phyloP scores from a whole-genome alignment of 2,888 invertebrate genomes.

The Alloscopus bannaensis region DNA sequence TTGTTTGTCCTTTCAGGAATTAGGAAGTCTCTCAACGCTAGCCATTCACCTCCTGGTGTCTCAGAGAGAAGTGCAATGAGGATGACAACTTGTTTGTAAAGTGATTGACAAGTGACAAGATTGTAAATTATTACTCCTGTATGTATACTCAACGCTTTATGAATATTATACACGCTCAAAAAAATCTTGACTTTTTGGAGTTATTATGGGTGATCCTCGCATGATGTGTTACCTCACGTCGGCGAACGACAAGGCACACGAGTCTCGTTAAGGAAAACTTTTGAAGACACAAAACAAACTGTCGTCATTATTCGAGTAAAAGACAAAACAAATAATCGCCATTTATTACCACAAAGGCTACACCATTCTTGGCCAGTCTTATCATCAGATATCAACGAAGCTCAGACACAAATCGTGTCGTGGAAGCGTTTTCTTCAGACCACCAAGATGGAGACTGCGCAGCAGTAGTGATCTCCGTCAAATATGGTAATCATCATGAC shows the following conservation, averaged over 20 bases:
- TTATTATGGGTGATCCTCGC: background rate
- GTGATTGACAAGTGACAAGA: constrained; percentile 54
- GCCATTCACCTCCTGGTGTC: background rate
- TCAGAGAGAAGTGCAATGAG: background rate
- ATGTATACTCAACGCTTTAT: background rate
- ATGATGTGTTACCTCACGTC: constrained; percentile 5
- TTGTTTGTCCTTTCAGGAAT: constrained; percentile 43
- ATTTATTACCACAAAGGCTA: too few relatives aligned
- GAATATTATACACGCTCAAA: too few relatives aligned
- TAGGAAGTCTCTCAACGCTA: constrained; percentile 29
- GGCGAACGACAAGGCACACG: background rate
- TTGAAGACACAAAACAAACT: too few relatives aligned
- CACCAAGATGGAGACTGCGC: background rate
- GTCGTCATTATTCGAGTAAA: too few relatives aligned
- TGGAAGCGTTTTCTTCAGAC: constrained; percentile 15
- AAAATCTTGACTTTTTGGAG: background rate
- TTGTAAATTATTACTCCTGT: constrained; percentile 23
- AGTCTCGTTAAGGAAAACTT: background rate
- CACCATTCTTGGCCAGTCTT: background rate
- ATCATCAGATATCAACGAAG: too few relatives aligned
- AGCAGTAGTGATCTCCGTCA: background rate
- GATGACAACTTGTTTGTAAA: constrained; percentile 35
- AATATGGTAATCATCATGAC: constrained; percentile 48
- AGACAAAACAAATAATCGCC: too few relatives aligned
- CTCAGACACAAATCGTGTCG: too few relatives aligned